These are phyloP conservation scores for Syngnathus rostellatus DNA, from an alignment of 2,797 vertebrate genomes.

Conservation along the genomic window DNA sequence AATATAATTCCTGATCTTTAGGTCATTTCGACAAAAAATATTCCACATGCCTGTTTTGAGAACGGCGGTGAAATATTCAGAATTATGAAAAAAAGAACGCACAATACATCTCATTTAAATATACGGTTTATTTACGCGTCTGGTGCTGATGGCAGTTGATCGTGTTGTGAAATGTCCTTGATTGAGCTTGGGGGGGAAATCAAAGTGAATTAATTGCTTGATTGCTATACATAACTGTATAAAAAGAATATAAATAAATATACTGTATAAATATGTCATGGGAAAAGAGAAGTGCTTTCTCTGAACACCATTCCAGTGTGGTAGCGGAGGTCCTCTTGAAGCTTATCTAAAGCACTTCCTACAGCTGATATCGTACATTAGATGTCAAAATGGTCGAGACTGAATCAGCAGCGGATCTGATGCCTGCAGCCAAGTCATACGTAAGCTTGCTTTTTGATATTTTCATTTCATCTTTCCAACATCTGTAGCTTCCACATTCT, in stretches of 20 bases:
- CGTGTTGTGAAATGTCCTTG: no score
- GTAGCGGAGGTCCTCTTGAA: no score
- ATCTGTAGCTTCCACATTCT: slow-evolving; percentile 12
- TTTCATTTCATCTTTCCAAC: not conserved
- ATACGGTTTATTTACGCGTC: not conserved
- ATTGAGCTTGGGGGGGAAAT: not conserved
- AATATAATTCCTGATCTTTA: no score
- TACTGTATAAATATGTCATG: no score
- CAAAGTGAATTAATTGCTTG: not conserved
- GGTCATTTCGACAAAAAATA: no score
- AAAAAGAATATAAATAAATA: no score
- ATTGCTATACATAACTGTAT: not conserved
- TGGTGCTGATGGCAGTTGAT: no score
- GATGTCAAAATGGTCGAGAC: not conserved
- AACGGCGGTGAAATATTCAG: no score
- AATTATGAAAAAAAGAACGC: not conserved
- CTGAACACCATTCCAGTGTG: no score
- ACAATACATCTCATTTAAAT: not conserved
- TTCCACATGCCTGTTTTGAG: no score
- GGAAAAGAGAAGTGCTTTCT: no score
- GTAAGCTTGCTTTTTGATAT: not conserved
- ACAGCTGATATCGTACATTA: not conserved
- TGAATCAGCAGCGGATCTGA: not conserved
- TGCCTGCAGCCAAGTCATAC: not conserved
- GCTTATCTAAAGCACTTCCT: not conserved